A percentile compares a stretch with the other conserved stretches of the same genome.
phyloP scores from a whole-genome alignment of 2,113 vertebrate genomes.

The Sylvicapra grimmia region DNA sequence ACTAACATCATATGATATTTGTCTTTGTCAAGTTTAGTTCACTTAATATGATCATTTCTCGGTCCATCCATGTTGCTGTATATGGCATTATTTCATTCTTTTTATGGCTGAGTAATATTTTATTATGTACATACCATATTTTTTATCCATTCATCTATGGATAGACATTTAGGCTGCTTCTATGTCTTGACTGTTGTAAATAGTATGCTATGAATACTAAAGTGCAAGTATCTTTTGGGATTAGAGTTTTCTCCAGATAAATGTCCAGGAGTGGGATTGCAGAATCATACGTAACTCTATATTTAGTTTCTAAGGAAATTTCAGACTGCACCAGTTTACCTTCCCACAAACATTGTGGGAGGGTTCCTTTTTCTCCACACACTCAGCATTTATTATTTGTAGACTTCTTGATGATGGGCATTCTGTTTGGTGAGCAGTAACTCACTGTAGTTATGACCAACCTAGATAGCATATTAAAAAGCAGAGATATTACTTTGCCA shows the following conservation, averaged over 20 bases:
- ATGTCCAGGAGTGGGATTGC: neutral
- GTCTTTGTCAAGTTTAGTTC: neutral
- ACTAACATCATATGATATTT: neutral
- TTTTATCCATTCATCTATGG: neutral
- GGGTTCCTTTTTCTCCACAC: neutral
- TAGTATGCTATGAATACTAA: neutral
- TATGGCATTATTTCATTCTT: neutral
- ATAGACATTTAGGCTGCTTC: neutral
- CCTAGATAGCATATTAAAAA: too few species aligned
- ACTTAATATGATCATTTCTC: neutral
- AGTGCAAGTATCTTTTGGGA: neutral
- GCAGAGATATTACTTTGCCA: too few species aligned
- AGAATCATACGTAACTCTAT: neutral
- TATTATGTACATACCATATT: neutral
- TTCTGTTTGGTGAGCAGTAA: neutral
- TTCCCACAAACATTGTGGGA: neutral
- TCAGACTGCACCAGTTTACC: neutral
- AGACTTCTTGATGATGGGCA: neutral
- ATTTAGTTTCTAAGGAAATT: neutral
- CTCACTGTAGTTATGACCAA: neutral
- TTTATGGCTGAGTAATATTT: neutral
- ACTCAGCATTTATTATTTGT: neutral
- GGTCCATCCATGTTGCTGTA: neutral
- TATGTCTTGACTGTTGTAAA: neutral
- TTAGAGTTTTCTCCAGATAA: neutral